Evolutionary conservation across 2,797 vertebrate species (phyloP), one percentile per base, ranked within the genome.

Genomic region (Geotrypetes seraphini): DNA sequence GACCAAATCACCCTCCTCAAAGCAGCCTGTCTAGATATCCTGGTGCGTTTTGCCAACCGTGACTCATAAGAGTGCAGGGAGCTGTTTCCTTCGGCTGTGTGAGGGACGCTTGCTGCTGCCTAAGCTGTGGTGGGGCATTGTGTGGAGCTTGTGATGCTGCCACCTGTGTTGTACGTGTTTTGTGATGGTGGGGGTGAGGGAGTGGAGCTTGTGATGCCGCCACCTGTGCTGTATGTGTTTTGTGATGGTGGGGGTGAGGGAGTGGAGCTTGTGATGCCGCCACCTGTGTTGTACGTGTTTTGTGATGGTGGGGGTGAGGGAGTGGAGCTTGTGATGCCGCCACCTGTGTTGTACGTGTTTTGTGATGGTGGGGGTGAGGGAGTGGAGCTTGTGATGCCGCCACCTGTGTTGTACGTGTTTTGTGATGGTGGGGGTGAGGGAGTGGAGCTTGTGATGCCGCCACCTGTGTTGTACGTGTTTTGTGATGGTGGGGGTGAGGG

Each of bases 1-100:
- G 95, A 98, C 74, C 95, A 98, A 86, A 98, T 98, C 74, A 98
- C 94, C 36, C 86, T 98, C 55, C 92, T 98, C 45, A 98, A 98
- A 78, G 87, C 92, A 1, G 95, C 95, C 70, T 98, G 95, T 65
- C 84, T 98, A 49, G 95, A 98, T 71, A 98, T 98, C 66, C 81
- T 98, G 87, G 94, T 97, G 64, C 82, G 79, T 38, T 9, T n/a
- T 1, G 0, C 23, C 38, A 5, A 17, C 37, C 20, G 23, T 6
- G 8, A 10, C 22, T 28, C 5, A 18, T 8, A 33, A 10, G n/a
- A n/a, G n/a, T n/a, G n/a, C n/a, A n/a, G n/a, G n/a, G n/a, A n/a
- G n/a, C n/a, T n/a, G n/a, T n/a, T n/a, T n/a, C n/a, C n/a, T n/a
- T n/a, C n/a, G n/a, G n/a, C n/a, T n/a, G n/a, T n/a, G n/a, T n/a